Conservation (phyloP, 2,113 vertebrate species). For the Egretta garzetta region DNA sequence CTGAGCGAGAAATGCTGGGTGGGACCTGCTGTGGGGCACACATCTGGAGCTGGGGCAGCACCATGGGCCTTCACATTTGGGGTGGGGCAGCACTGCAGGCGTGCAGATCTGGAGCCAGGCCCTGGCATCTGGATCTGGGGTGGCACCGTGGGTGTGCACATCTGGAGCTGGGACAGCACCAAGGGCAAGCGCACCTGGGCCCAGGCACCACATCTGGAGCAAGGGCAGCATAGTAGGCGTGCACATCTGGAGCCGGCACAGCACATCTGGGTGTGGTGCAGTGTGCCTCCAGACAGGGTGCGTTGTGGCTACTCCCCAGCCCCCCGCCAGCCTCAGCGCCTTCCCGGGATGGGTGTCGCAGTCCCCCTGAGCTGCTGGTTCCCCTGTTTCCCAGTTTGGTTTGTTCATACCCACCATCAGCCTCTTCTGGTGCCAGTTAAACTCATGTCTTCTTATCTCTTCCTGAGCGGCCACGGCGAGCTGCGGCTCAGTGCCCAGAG, state of each 20-base stretch:
- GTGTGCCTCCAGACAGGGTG: fast-evolving
- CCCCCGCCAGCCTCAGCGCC: neutral
- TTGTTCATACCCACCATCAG: neutral
- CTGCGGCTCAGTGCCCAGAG: fast-evolving
- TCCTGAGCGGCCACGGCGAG: fast-evolving
- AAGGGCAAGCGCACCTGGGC: fast-evolving
- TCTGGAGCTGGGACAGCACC: neutral
- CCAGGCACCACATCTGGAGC: neutral
- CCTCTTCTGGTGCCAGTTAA: neutral
- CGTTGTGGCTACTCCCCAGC: neutral
- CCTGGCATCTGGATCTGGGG: neutral
- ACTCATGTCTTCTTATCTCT: fast-evolving
- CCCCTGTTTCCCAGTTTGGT: neutral
- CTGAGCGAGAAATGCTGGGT: neutral
- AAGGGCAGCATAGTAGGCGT: too few relatives aligned
- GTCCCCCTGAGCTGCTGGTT: neutral
- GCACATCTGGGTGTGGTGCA: fast-evolving
- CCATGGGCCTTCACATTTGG: neutral
- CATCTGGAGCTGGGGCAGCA: neutral
- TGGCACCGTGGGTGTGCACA: neutral
- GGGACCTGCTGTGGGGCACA: neutral
- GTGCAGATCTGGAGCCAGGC: neutral
- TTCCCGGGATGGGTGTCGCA: fast-evolving
- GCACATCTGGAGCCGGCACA: neutral
- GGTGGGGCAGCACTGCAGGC: neutral